phyloP scores from a whole-genome alignment of 2,888 invertebrate species.

The Corbicula japonica region DNA sequence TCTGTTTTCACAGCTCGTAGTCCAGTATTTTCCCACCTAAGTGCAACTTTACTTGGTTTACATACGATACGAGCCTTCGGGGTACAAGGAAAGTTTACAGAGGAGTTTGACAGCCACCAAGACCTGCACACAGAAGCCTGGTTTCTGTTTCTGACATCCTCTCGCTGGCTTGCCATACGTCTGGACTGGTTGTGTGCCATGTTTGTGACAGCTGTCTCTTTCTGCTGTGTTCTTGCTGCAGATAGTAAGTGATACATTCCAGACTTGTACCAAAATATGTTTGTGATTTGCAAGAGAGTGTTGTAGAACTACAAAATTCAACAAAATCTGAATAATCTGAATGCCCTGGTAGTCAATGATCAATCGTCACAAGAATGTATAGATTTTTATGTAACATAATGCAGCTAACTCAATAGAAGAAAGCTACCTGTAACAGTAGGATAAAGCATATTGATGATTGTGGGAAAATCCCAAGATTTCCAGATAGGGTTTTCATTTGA shows the following conservation, averaged over 20 bases:
- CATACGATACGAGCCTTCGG: slow-evolving; percentile 96
- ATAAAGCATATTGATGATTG: too few relatives aligned
- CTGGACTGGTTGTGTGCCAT: slow-evolving; percentile 95
- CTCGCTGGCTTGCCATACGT: slow-evolving; percentile 97
- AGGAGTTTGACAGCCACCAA: slow-evolving; percentile 86
- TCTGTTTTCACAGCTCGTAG: slow-evolving; percentile 91
- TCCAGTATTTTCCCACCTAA: slow-evolving; percentile 97
- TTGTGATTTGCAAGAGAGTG: too few relatives aligned
- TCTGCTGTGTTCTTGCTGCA: slow-evolving; percentile 93
- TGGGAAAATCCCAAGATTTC: too few relatives aligned
- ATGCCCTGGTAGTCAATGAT: too few relatives aligned
- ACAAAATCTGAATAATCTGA: too few relatives aligned
- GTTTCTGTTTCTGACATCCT: slow-evolving; percentile 95
- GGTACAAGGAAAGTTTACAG: slow-evolving; percentile 92
- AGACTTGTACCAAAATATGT: too few relatives aligned
- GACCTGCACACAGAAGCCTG: slow-evolving; percentile 95
- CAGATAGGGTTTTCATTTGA: too few relatives aligned
- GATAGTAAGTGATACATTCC: slow-evolving; percentile 86
- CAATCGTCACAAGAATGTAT: too few relatives aligned
- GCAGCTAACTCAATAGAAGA: too few relatives aligned
- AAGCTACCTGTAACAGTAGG: too few relatives aligned
- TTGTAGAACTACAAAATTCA: too few relatives aligned
- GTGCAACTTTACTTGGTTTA: slow-evolving; percentile 95
- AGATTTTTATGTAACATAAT: too few relatives aligned
- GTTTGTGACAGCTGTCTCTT: slow-evolving; percentile 94